Evolutionary conservation across 2,888 invertebrate genomes (phyloP), one percentile per base, ranked within the genome.

Genomic region (Scaptomyza parva): DNA sequence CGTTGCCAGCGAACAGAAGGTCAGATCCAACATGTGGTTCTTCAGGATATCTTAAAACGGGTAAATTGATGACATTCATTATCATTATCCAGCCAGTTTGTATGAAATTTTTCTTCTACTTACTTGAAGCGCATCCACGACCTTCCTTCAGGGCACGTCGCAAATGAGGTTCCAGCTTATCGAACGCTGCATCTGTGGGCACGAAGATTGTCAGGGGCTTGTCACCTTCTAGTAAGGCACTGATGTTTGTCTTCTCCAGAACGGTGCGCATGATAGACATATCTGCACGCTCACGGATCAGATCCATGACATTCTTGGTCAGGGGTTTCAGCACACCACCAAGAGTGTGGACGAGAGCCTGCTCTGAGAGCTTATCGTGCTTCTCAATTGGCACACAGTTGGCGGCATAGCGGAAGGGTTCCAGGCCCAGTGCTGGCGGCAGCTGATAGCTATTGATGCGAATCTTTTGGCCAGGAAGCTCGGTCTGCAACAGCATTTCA

Each of bases 171-270:
- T 93, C 93, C 76, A 94, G 83, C 84, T 94, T 93, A 30, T 93
- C 93, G 74, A 95, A 95, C 20, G 95, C 96, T 39, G 93, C 93
- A 88, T 96, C 94, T 6, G 94, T 93, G 41, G 94, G 95, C 24
- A 95, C 95, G 79, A 95, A 94, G 20, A 95, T 89, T 0, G 95
- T 95, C 80, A 92, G 94, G 28, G 91, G 95, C 89, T 91, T 90
- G 5, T 90, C 84, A 2, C 92, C 93, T 53, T 93, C 92, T 67
- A 95, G 90, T 52, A 92, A 89, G 61, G 93, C 92, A 37, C 92
- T 92, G 14, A 95, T 88, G 48, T 93, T 93, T 33, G 94, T 93
- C 70, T 93, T 93, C 71, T 94, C 93, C 68, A 95, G 88, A 44
- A 94, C 89, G 2, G 91, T 90, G 35, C 89, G 89, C 80, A 95